Evolutionary conservation across 2,113 vertebrate genomes (phyloP), one percentile per base, ranked within the genome.

Genomic region (Malurus cyaneus): DNA sequence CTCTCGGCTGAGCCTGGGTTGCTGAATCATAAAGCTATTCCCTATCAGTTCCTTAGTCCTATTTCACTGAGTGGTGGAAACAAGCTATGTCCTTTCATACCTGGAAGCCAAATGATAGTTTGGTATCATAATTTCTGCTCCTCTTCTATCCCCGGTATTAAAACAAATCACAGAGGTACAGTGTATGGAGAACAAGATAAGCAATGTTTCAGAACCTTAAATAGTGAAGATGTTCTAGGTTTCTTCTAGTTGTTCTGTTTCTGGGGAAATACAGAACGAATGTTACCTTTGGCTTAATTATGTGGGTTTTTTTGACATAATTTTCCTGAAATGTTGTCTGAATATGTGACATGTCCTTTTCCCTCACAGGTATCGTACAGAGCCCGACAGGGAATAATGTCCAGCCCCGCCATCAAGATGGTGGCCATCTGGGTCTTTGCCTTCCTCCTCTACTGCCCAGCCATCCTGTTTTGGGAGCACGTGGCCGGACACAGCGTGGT

Each of bases 391-490:
- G 97, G 98, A 74, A 97, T 97, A 74, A 97, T 93, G 3, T 82
- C 94, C 74, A 98, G 88, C 77, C 98, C 98, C 18, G 94, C 98
- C 50, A 13, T 96, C 41, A 98, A 97, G 96, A 99, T 99, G 98
- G 92, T 98, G 79, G 96, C 97, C 0, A 97, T 98, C 46, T 99
- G 99, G 99, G 94, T 98, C 69, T 64, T 98, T 36, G 98, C 99
- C 29, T 99, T 99, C 84, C 97, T 99, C 50, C 98, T 98, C 57
- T 98, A 99, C 26, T 98, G 98, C 66, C 99, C 99, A 0, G 97
- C 98, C 36, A 98, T 99, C 85, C 97, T 99, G 85, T 96, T 98
- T 81, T 98, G 98, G 98, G 98, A 98, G 91, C 23, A 52, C 0
- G 49, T 98, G 46, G 11, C 14, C 0, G 89, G 91, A 56, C n/a